These are phyloP conservation scores for Gnathonemus echidnorhynchus DNA, from an alignment of 2,113 vertebrate genomes.

Conservation along the genomic window DNA sequence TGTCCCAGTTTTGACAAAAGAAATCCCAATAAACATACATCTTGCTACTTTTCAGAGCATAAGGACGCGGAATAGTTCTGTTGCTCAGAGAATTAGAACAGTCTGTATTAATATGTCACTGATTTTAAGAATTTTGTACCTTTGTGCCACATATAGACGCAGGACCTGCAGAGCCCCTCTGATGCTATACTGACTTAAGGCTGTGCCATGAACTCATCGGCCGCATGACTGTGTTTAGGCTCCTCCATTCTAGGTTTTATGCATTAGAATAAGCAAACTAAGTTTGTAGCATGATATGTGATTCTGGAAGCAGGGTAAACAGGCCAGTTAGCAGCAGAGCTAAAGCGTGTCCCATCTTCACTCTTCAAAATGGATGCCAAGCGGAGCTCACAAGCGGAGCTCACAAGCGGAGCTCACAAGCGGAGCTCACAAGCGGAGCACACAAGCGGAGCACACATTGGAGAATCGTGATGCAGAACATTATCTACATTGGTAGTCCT, in stretches of 20 bases:
- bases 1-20: not conserved
- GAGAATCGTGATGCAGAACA: not conserved
- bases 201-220: not conserved
- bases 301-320: not conserved
- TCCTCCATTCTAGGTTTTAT: not conserved
- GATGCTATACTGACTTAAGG: not conserved
- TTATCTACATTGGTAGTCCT: not conserved
- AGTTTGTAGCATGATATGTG: no score
- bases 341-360: not conserved
- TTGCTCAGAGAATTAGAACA: not conserved
- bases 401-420: not conserved
- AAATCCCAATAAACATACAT: not conserved
- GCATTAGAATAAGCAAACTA: not conserved
- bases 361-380: not conserved
- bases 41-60: not conserved
- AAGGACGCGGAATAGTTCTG: not conserved
- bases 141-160: not conserved
- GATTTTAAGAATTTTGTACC: not conserved
- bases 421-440: not conserved
- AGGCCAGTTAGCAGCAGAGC: not conserved
- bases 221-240: not conserved
- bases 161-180: not conserved
- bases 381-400: not conserved
- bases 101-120: not conserved
- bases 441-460: not conserved